Conservation (phyloP, 1,140 invertebrate species). For the Diorhabda sublineata region DNA sequence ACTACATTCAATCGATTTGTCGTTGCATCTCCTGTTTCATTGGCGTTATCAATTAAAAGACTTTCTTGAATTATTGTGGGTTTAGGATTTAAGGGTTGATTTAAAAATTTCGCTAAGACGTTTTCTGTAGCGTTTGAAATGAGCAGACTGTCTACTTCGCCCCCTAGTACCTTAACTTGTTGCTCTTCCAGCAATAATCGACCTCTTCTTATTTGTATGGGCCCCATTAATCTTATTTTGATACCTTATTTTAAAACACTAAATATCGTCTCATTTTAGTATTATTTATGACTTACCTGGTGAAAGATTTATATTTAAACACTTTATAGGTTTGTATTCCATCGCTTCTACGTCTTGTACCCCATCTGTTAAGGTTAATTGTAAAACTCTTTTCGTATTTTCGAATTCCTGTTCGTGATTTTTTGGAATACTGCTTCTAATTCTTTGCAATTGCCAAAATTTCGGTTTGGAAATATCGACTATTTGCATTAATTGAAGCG, state of each 20-base stretch:
- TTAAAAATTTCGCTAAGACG: constrained; percentile 56
- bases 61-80: constrained; percentile 43
- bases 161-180: constrained; percentile 65
- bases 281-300: constrained; percentile 46
- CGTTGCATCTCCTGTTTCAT: constrained; percentile 7
- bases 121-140: constrained; percentile 59
- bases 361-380: constrained; percentile 74
- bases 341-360: constrained; percentile 64
- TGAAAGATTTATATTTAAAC: constrained; percentile 56
- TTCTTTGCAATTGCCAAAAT: constrained; percentile 60
- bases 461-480: constrained; percentile 52
- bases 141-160: constrained; percentile 65
- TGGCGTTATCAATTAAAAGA: constrained; percentile 17
- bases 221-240: constrained; percentile 62
- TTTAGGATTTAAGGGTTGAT: constrained; percentile 50
- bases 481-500: constrained; percentile 51
- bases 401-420: constrained; percentile 49
- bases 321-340: constrained; percentile 65
- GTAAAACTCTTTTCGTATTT: constrained; percentile 61
- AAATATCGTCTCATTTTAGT: neutral
- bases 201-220: constrained; percentile 65
- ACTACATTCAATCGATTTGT: neutral
- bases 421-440: constrained; percentile 55
- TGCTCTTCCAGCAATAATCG: constrained; percentile 62
- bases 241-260: constrained; percentile 39